Percentiles rank a stretch among this genome's conserved stretches.
Evolutionary conservation across 2,888 invertebrate genomes (phyloP).

Genomic region (Ectemnius lituratus): DNA sequence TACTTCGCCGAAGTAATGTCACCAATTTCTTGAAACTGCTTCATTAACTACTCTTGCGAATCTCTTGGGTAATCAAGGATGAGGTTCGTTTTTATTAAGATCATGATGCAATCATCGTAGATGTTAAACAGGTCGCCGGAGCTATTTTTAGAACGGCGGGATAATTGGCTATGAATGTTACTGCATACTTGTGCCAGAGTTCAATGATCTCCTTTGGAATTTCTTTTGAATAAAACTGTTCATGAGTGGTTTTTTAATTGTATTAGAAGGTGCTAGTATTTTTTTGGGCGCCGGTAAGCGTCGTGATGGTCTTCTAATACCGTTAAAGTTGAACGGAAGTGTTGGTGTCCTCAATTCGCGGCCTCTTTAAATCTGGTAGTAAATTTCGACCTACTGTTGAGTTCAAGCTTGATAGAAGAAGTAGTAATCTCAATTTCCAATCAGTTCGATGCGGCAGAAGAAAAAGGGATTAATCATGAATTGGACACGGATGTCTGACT

Average conservation of each 20-base stretch:
- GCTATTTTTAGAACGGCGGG: background rate
- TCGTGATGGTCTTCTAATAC: slow-evolving; percentile 15
- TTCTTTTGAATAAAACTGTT: background rate
- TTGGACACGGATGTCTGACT: slow-evolving; percentile 2
- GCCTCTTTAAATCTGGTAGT: background rate
- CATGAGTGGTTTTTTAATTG: background rate
- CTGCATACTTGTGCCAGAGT: background rate
- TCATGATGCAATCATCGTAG: background rate
- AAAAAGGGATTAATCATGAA: slow-evolving; percentile 1
- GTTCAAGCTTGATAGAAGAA: too few species aligned
- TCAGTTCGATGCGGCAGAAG: background rate
- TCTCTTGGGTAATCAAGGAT: background rate
- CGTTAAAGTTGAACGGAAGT: slow-evolving; percentile 17
- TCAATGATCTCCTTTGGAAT: background rate
- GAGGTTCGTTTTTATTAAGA: background rate
- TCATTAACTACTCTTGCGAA: background rate
- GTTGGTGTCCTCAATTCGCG: slow-evolving; percentile 4
- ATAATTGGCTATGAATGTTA: background rate
- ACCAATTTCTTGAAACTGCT: background rate
- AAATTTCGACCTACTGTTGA: too few species aligned
- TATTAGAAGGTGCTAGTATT: background rate
- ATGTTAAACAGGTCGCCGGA: background rate
- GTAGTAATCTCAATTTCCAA: too few species aligned
- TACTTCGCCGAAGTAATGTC: background rate
- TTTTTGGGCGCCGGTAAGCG: background rate